Conservation (phyloP, 2,888 invertebrate genomes). For the Clusia tigrina region DNA sequence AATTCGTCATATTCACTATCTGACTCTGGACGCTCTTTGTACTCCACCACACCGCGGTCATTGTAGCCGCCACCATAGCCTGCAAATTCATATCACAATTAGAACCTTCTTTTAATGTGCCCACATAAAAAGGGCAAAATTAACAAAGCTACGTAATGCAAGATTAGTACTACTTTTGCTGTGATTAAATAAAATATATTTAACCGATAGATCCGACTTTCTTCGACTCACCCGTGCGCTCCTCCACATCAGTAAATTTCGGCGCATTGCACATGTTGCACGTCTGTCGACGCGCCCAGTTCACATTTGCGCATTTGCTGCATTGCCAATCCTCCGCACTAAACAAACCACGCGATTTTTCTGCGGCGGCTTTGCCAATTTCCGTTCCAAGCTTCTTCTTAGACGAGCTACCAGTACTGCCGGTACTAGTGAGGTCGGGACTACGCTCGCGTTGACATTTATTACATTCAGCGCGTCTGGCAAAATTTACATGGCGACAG, state of each 20-base stretch:
- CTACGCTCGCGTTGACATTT: constrained; percentile 70
- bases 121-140: not conserved
- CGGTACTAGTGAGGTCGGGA: constrained; percentile 39
- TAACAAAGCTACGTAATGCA: no score
- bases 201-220: constrained; percentile 33
- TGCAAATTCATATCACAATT: constrained; percentile 31
- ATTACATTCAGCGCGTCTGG: constrained; percentile 88
- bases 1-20: constrained; percentile 98
- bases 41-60: constrained; percentile 95
- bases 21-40: constrained; percentile 86
- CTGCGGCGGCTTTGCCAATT: constrained; percentile 97
- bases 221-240: constrained; percentile 70
- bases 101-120: not conserved
- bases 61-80: constrained; percentile 93
- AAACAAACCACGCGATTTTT: constrained; percentile 83
- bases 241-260: constrained; percentile 92
- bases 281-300: constrained; percentile 86
- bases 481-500: constrained; percentile 96
- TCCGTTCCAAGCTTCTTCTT: constrained; percentile 89
- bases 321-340: constrained; percentile 99
- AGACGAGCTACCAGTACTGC: constrained; percentile 44
- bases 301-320: constrained; percentile 99
- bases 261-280: constrained; percentile 99
- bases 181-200: no score
- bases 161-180: no score